Base-by-base conservation (phyloP, 2,888 invertebrate species). In the Candidula unifasciata region DNA sequence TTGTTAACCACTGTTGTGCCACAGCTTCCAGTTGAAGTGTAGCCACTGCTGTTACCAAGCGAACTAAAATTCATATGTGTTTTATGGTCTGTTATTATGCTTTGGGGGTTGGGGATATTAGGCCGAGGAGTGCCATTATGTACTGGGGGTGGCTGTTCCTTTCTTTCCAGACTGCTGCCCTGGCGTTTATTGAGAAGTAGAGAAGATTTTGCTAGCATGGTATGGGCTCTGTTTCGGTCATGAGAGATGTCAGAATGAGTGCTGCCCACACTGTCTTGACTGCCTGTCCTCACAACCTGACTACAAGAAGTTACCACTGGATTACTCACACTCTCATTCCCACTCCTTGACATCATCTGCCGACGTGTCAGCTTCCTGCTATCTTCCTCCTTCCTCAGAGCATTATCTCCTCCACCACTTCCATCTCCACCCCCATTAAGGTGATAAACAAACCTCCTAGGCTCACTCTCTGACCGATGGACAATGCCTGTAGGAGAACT, bases 191-290 rank as follows among this genome's bases (percentile, higher is more conserved):
- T 86, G 33, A 89, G 86, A 16, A 90, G 88, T 68, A 89, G 88
- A 13, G 89, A 87, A 81, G 88, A 90, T 80, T 89, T 89, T 10
- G 89, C 88, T n/a, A 89, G 85, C 85, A 90, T 89, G 37, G 86
- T 87, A 60, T 90, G 89, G 24, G 89, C 90, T 18, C 92, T 86
- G 18, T 89, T 87, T 18, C 92, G 87, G 88, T 93, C 93, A 80
- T 93, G 92, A 2, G 93, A 93, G 33, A 93, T 92, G 82, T 93
- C 93, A 0, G 93, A 93, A 84, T 93, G 93, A 3, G 91, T 92
- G 90, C 96, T 97, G 1, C 96, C 96, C 0, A 97, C 96, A 0
- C 96, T 96, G 91, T 97, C 97, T 83, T 96, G 96, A 91, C 97
- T 97, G 86, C 96, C 97, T 85, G 97, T 96, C 84, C 96, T 94